Base-by-base conservation (phyloP, 2,113 vertebrate species). In the Charadrius vociferus region DNA sequence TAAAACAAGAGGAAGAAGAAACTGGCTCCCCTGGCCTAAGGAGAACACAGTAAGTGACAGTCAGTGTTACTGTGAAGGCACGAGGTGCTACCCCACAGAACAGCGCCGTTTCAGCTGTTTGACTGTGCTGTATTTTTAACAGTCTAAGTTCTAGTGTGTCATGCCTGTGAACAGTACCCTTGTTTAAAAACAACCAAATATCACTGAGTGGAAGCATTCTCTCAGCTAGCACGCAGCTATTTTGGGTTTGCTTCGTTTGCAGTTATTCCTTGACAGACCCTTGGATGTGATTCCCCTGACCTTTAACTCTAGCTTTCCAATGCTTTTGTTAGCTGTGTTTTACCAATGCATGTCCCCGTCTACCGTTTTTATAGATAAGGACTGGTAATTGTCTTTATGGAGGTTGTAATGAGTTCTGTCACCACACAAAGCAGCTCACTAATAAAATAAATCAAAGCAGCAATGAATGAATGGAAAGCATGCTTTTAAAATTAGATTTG, bases 381-480 rank as follows among this genome's bases (percentile, higher is more conserved):
- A 86, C 75, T 73, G 94, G 96, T 97, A 92, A 98, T 98, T 98
- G 97, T 98, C 97, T 98, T 98, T 97, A 97, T 97, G 96, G 95
- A 94, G 93, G 95, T 95, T 96, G 94, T 98, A 97, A 98, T 98
- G 98, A 98, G 96, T 93, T 98, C 96, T 98, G 97, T 98, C 97
- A 98, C 96, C 96, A 95, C 97, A 98, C 97, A 98, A 98, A 97
- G 95, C 61, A 95, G 95, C 96, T 97, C 93, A 82, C 97, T 98
- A 98, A 98, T 98, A 98, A 98, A 98, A 97, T 98, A 98, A 98
- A 97, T 98, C 98, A 98, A 97, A 97, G 97, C 96, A 97, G 96
- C 95, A 96, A 86, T 41, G 94, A 97, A 96, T 97, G 98, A 97
- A 97, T 93, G 89, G 96, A 89, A 95, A 96, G 96, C 94, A 56